These are phyloP conservation scores for Narcine bancroftii DNA, from an alignment of 2,113 vertebrate genomes.

Conservation along the genomic window DNA sequence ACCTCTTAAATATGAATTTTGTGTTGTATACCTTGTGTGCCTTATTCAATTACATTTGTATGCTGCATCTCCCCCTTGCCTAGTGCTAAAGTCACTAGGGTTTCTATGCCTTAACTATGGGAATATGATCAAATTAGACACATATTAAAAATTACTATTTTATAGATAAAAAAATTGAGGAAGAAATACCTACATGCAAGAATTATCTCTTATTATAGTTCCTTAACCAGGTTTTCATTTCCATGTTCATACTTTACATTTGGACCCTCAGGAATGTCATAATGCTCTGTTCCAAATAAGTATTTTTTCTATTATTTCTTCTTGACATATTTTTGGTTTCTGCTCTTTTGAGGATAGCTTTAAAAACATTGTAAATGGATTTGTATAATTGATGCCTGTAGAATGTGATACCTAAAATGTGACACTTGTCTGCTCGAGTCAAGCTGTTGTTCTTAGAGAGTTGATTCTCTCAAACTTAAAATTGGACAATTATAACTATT, in stretches of 20 bases:
- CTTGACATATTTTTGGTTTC: not conserved
- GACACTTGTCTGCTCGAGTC: not conserved
- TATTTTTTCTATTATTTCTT: not conserved
- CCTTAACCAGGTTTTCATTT: not conserved
- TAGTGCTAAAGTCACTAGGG: not conserved
- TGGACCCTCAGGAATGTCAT: not conserved
- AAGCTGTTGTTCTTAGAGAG: not conserved
- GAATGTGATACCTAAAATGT: conserved; percentile 23
- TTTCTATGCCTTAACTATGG: not conserved
- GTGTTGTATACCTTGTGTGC: conserved; percentile 15
- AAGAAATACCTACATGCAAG: not conserved
- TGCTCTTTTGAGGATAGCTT: not conserved
- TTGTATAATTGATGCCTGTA: not conserved
- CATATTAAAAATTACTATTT: not conserved
- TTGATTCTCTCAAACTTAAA: not conserved
- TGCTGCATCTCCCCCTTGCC: not conserved
- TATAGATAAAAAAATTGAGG: not conserved
- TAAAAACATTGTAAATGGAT: not conserved
- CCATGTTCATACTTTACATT: not conserved
- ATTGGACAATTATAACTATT: no score
- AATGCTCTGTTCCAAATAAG: not conserved
- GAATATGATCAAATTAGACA: not conserved
- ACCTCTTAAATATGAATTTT: not conserved
- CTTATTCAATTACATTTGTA: not conserved
- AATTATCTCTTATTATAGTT: not conserved